A percentile compares a stretch with the other conserved stretches of the same genome.
Evolutionary conservation across 2,888 invertebrate genomes (phyloP).

Genomic region (Terebella lapidaria): DNA sequence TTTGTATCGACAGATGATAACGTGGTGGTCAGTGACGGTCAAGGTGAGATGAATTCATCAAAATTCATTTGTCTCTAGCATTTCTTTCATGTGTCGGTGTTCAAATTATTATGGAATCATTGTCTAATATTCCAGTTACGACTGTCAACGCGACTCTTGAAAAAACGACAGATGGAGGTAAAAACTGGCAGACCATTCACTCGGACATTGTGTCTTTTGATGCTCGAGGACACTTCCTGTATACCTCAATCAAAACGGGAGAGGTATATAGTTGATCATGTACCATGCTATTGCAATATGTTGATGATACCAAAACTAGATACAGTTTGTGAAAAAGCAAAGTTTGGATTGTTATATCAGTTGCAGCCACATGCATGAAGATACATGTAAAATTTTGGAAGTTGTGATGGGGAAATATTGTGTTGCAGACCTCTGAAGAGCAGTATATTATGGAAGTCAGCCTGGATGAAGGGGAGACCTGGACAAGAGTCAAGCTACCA

Average conservation of each 20-base stretch:
- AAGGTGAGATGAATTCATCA: too few species aligned
- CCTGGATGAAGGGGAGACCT: conserved; percentile 39
- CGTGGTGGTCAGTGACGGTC: too few species aligned
- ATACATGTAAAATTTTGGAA: neutral
- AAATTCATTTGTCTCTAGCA: too few species aligned
- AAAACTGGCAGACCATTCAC: neutral
- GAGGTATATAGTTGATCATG: neutral
- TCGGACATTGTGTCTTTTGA: conserved; percentile 32
- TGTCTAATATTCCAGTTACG: too few species aligned
- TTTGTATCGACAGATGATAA: too few species aligned
- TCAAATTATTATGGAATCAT: too few species aligned
- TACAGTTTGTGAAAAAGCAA: too few species aligned
- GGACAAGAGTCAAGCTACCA: conserved; percentile 44
- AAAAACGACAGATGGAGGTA: neutral
- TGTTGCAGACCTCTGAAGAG: conserved; percentile 11
- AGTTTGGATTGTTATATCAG: too few species aligned
- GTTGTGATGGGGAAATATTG: neutral
- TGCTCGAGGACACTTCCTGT: conserved; percentile 42
- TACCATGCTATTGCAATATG: neutral
- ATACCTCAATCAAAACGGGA: conserved; percentile 33
- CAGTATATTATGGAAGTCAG: conserved; percentile 43
- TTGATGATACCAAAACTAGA: too few species aligned
- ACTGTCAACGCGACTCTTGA: neutral
- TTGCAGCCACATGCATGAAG: neutral
- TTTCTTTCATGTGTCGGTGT: too few species aligned